phyloP scores from a whole-genome alignment of 2,113 vertebrate genomes.

The Formicarius rufipectus region DNA sequence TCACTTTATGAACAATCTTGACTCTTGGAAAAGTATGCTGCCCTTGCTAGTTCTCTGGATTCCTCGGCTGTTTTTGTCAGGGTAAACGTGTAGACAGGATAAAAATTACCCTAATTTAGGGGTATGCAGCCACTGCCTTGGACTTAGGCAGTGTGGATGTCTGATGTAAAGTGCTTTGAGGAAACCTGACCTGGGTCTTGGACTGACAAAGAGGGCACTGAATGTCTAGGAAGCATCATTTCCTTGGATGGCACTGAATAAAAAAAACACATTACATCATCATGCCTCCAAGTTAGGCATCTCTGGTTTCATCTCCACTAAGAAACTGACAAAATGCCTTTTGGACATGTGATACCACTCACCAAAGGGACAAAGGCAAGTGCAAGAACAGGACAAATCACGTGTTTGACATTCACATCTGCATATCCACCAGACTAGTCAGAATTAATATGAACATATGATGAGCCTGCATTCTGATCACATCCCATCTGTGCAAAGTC shows the following conservation, averaged over 20 bases:
- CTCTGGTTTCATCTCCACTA: background rate
- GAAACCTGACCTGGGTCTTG: background rate
- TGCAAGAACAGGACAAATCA: background rate
- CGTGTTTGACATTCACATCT: background rate
- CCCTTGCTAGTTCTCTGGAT: background rate
- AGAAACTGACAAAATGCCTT: background rate
- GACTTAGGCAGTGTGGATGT: rapidly evolving
- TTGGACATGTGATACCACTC: background rate
- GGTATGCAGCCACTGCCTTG: background rate
- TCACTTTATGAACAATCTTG: background rate
- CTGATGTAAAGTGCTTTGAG: background rate
- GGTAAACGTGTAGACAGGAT: background rate
- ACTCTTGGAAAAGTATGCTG: background rate
- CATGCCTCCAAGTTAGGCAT: background rate
- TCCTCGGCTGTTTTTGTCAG: background rate
- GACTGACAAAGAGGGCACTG: background rate
- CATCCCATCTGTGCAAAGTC: background rate
- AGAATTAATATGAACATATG: background rate
- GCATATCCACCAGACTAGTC: background rate
- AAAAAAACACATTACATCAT: background rate
- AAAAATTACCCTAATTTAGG: background rate
- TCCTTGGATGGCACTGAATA: background rate
- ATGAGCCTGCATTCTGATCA: background rate
- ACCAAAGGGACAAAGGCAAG: background rate
- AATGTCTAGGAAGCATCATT: too few relatives aligned